Conservation (phyloP, 2,113 vertebrate species). For the Nannobrachium achirus region DNA sequence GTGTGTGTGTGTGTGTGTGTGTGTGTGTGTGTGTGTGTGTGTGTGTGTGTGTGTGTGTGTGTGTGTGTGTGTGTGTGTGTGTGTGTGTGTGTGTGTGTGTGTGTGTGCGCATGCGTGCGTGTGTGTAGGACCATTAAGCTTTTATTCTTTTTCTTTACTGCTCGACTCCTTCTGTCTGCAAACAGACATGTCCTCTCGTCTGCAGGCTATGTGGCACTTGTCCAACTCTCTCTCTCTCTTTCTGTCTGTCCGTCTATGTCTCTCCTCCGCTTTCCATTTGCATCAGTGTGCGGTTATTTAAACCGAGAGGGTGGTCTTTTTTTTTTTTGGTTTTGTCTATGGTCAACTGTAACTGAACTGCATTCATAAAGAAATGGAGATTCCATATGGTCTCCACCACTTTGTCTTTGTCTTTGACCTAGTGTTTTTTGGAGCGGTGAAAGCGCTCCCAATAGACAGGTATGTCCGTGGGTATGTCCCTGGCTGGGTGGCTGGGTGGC, state of each 20-base stretch:
- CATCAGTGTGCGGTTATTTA: neutral
- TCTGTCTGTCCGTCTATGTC: neutral
- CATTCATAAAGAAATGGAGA: neutral
- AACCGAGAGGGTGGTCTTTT: neutral
- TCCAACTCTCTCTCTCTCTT: slow-evolving; percentile 10
- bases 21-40: neutral
- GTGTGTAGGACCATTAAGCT: slow-evolving; percentile 12
- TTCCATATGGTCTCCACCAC: neutral
- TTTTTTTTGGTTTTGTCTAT: too few relatives aligned
- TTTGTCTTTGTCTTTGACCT: neutral
- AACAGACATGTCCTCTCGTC: slow-evolving; percentile 28
- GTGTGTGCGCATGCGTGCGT: neutral
- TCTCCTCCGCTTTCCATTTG: neutral
- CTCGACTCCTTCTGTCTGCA: slow-evolving; percentile 27
- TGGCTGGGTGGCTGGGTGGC: too few relatives aligned
- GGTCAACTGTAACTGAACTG: neutral
- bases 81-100: neutral
- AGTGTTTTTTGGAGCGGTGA: too few relatives aligned
- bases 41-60: neutral
- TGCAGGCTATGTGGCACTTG: slow-evolving; percentile 36
- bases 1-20: neutral
- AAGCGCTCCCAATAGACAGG: too few relatives aligned
- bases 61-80: neutral
- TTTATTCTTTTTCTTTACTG: slow-evolving; percentile 13
- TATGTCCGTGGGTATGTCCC: too few relatives aligned